A percentile compares a stretch with the other conserved stretches of the same genome.
These are phyloP conservation scores for Okapia johnstoni DNA, from an alignment of 2,113 vertebrate genomes.

Conservation along the genomic window DNA sequence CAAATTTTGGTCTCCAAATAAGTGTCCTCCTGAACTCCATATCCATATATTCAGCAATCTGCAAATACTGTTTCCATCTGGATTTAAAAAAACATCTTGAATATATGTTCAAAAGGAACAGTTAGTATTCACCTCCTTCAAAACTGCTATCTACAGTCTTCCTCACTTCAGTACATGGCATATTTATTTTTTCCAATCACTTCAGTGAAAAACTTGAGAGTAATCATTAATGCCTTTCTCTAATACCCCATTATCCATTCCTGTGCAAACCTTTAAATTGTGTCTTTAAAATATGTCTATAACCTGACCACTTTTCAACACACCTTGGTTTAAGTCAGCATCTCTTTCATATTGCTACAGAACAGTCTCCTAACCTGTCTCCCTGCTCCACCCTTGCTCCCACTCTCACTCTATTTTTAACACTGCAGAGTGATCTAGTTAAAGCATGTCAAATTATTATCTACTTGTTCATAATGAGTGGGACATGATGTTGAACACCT, in stretches of 20 bases:
- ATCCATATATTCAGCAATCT: neutral
- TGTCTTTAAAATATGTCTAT: neutral
- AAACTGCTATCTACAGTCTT: neutral
- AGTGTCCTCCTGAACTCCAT: neutral
- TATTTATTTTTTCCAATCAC: neutral
- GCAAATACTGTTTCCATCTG: neutral
- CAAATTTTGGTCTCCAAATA: neutral
- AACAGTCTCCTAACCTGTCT: neutral
- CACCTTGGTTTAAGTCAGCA: neutral
- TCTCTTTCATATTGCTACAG: neutral
- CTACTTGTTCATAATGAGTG: neutral
- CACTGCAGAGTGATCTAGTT: neutral
- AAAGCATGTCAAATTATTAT: neutral
- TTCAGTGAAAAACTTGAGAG: neutral
- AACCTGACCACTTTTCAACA: neutral
- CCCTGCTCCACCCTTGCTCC: neutral
- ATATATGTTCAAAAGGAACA: neutral
- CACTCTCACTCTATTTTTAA: neutral
- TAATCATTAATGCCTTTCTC: neutral
- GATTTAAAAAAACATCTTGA: conserved; percentile 31
- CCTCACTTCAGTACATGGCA: neutral
- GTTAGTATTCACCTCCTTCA: neutral
- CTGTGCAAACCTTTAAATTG: neutral
- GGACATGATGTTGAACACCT: neutral
- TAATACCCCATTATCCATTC: neutral